Base-by-base conservation (phyloP, 2,113 vertebrate species). In the Psilopogon haemacephalus region DNA sequence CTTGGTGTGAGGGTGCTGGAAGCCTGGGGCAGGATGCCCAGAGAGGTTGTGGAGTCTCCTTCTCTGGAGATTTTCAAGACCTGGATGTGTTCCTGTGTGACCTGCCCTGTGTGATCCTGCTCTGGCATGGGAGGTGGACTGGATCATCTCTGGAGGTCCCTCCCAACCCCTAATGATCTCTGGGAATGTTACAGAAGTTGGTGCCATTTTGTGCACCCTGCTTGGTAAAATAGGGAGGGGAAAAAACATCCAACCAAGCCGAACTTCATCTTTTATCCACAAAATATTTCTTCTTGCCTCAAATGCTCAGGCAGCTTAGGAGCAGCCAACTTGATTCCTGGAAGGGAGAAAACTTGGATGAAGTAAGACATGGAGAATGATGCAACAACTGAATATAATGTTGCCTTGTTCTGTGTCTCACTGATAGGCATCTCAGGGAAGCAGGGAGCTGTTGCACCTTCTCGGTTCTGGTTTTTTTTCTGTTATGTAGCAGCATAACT, bases 301-400 rank as follows among this genome's bases (percentile, higher is more conserved):
- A 2, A 72, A 54, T 82, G 77, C 35, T 82, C 18, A 33, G 50
- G 30, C 5, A 69, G 13, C 5, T 77, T 83, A 10, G 30, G 16
- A 87, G 42, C 30, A 65, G 33, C 30, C 33, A 33, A 1, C 68
- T 90, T 60, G 65, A 88, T 95, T 96, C 94, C 93, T 95, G 91
- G 95, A 96, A 93, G 68, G 84, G 84, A 80, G 44, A 14, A 38
- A 48, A 56, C 26, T 65, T 86, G 37, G 71, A 17, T 77, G 64
- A 76, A 95, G 40, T 65, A 79, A 24, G 74, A 86, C 81, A 52
- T 64, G 26, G 71, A 71, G 75, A 89, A 52, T 95, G 89, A 89
- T 89, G 93, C 84, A 96, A 96, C 60, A 56, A 95, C 77, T 24
- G 58, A 84, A 96, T 90, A 82, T 92, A 55, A 14, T 4, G 3